A percentile compares a stretch with the other conserved stretches of the same genome.
phyloP scores from a whole-genome alignment of 2,113 vertebrate species.

The Triplophysa dalaica region DNA sequence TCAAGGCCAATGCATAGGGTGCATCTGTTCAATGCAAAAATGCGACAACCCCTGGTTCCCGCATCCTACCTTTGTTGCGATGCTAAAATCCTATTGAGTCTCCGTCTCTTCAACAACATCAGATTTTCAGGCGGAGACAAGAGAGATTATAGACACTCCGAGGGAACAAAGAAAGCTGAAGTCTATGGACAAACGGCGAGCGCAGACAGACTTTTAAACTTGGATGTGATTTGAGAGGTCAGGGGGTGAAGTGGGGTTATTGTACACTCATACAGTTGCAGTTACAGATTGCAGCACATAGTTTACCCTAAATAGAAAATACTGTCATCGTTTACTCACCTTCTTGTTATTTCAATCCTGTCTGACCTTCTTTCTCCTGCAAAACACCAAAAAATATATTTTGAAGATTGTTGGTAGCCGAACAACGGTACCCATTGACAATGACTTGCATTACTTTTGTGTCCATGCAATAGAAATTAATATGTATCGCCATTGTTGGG shows the following conservation, averaged over 20 bases:
- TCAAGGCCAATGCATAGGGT: not conserved
- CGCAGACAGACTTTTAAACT: not conserved
- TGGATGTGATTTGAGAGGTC: not conserved
- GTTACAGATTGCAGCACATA: not conserved
- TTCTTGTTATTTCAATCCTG: too few relatives aligned
- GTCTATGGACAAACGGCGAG: constrained; percentile 6
- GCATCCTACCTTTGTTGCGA: constrained; percentile 11
- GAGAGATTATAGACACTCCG: constrained; percentile 33
- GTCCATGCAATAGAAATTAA: too few relatives aligned
- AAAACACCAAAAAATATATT: too few relatives aligned
- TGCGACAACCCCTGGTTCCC: not conserved
- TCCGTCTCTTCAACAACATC: constrained; percentile 30
- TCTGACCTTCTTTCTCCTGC: too few relatives aligned
- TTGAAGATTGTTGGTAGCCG: too few relatives aligned
- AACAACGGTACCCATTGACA: too few relatives aligned
- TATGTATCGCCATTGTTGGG: too few relatives aligned
- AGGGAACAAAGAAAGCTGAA: constrained; percentile 19
- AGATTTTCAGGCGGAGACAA: constrained; percentile 28
- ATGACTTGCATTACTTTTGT: too few relatives aligned
- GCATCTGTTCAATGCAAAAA: constrained; percentile 32
- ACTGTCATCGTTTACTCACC: too few relatives aligned
- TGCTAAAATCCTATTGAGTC: constrained; percentile 18
- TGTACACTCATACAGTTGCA: not conserved
- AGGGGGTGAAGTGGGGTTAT: not conserved
- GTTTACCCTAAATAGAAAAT: too few relatives aligned